A percentile compares a stretch with the other conserved stretches of the same genome.
phyloP scores from a whole-genome alignment of 2,888 invertebrate species.

The Isoperla grammatica region DNA sequence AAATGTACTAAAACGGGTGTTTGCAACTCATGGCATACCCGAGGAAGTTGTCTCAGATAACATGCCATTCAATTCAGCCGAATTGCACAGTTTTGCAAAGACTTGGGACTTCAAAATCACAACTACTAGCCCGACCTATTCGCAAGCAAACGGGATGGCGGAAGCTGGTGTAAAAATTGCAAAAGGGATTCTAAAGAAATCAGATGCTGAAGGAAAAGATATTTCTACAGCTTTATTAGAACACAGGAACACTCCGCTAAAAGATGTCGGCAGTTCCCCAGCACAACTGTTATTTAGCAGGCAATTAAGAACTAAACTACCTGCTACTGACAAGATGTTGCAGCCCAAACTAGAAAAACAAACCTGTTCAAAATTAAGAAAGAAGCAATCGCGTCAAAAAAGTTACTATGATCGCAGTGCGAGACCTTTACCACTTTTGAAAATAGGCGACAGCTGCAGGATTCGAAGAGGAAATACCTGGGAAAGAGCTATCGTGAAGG shows the following conservation, averaged over 20 bases:
- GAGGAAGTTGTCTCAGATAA: not conserved
- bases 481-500: conserved; percentile 1
- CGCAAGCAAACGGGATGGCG: conserved; percentile 9
- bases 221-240: conserved; percentile 1
- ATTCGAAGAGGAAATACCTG: not conserved
- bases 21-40: conserved; percentile 31
- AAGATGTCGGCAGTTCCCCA: not conserved
- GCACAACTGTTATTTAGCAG: not conserved
- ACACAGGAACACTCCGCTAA: conserved; percentile 4
- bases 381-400: not conserved
- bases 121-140: not conserved
- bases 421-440: not conserved
- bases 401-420: not conserved
- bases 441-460: not conserved
- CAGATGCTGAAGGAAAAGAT: conserved; percentile 11
- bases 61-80: conserved; percentile 16
- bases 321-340: not conserved
- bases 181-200: conserved; percentile 25
- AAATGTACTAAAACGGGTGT: not conserved
- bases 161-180: conserved; percentile 3
- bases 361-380: not conserved
- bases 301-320: not conserved
- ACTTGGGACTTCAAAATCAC: not conserved
- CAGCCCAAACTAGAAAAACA: not conserved
- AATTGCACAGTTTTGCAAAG: not conserved